phyloP scores from a whole-genome alignment of 2,113 vertebrate species.

The Oncorhynchus nerka region DNA sequence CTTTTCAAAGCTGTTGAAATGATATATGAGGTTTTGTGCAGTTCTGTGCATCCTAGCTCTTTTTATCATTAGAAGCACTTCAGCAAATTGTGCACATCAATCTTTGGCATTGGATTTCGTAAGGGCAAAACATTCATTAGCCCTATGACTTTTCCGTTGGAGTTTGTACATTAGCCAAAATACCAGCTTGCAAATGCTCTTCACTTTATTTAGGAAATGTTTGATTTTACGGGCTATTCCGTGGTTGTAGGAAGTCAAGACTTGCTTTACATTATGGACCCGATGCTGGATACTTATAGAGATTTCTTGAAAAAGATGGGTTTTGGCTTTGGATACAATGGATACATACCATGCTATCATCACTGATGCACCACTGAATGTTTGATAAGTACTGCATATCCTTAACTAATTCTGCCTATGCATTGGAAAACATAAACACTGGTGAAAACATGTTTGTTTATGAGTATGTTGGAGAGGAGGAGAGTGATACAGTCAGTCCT shows the following conservation, averaged over 20 bases:
- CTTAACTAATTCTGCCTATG: too few species aligned
- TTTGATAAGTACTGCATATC: too few species aligned
- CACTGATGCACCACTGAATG: too few species aligned
- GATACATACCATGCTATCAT: too few species aligned
- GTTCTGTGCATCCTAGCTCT: not conserved
- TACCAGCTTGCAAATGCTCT: too few species aligned
- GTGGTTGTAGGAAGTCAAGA: not conserved
- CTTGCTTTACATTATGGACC: too few species aligned
- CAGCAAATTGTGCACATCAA: not conserved
- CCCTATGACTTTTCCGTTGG: not conserved
- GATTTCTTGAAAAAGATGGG: too few species aligned
- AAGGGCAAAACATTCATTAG: not conserved
- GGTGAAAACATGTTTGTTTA: constrained; percentile 1
- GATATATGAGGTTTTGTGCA: not conserved
- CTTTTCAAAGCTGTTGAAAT: not conserved
- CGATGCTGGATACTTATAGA: too few species aligned
- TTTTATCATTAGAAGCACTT: not conserved
- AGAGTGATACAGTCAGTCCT: constrained; percentile 5
- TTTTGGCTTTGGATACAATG: constrained; percentile 1
- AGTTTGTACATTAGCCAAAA: not conserved
- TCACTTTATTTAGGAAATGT: too few species aligned
- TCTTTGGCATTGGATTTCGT: not conserved
- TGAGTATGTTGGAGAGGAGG: not conserved
- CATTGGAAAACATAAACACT: not conserved
- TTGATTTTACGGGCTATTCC: too few species aligned